Evolutionary conservation across 1,140 invertebrate genomes (phyloP), one percentile per base, ranked within the genome.

Genomic region (Tetramorium simillimum): DNA sequence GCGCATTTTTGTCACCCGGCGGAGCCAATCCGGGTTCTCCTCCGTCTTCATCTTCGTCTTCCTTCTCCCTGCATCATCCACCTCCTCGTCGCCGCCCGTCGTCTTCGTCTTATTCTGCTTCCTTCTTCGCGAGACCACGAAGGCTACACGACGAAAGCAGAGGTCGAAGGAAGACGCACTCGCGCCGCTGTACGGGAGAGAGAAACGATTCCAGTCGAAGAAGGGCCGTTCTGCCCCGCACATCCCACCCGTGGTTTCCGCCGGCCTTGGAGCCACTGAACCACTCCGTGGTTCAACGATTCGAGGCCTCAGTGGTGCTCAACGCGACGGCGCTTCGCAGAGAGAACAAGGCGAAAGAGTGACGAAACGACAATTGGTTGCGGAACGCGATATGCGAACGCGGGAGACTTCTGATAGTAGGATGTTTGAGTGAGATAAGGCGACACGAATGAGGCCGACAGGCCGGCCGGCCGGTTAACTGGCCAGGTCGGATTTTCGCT

Each of bases 211-310:
- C 90, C 89, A 90, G 90, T 90, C 72, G 86, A 88, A 91, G 90
- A 91, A 91, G 90, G 90, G 89, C 90, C 89, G 87, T 91, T 92
- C 91, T 92, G 91, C 89, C 89, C 89, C 88, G 91, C 93, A 86
- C 93, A 93, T 92, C 92, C 89, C 91, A 93, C 92, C 93, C 92
- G 92, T 95, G 93, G 93, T 95, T 95, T 95, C 95, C 94, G 94
- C 94, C 95, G 95, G 95, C 95, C 95, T 95, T 95, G 95, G 94
- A 95, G 95, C 95, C 95, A 95, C 95, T 95, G 95, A 95, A 95
- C 95, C 95, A 95, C 95, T 95, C 93, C 93, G 95, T 94, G 94
- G 95, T 95, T 95, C 95, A 95, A 95, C 95, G 95, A 94, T 95
- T 95, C 94, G 93, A 95, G 88, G 94, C 87, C 87, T 40, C 94